Evolutionary conservation across 2,888 invertebrate genomes (phyloP).

Genomic region (Tupiocoris notatus): DNA sequence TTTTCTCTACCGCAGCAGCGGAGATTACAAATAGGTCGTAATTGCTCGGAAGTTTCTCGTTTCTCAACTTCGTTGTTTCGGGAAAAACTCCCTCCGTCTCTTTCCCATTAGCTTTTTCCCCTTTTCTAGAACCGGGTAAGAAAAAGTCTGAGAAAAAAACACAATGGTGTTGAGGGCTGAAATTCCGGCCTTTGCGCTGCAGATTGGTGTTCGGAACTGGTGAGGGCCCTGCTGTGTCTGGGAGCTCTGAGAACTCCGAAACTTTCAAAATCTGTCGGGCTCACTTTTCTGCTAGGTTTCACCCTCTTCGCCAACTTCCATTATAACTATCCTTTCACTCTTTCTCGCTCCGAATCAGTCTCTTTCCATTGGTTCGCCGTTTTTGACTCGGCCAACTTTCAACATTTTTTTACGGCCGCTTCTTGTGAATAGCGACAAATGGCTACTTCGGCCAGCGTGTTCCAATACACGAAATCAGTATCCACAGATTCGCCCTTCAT

Average conservation of each 20-base stretch:
- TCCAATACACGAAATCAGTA: too few relatives aligned
- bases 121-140: not conserved
- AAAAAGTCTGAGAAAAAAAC: not conserved
- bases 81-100: not conserved
- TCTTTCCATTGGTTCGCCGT: conserved; percentile 13
- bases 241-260: not conserved
- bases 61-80: not conserved
- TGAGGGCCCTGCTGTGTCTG: not conserved
- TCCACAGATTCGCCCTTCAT: not conserved
- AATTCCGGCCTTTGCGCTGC: not conserved
- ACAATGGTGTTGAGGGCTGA: not conserved
- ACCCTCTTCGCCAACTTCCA: conserved; percentile 1
- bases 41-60: not conserved
- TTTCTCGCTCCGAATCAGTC: not conserved
- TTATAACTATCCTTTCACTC: not conserved
- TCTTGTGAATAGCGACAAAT: not conserved
- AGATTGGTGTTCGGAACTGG: not conserved
- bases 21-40: not conserved
- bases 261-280: conserved; percentile 25
- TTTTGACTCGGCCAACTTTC: conserved; percentile 10
- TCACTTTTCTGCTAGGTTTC: conserved; percentile 28
- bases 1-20: not conserved
- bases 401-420: conserved; percentile 5
- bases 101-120: not conserved
- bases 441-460: too few relatives aligned